phyloP scores from a whole-genome alignment of 2,888 invertebrate species.

The Diloba caeruleocephala region DNA sequence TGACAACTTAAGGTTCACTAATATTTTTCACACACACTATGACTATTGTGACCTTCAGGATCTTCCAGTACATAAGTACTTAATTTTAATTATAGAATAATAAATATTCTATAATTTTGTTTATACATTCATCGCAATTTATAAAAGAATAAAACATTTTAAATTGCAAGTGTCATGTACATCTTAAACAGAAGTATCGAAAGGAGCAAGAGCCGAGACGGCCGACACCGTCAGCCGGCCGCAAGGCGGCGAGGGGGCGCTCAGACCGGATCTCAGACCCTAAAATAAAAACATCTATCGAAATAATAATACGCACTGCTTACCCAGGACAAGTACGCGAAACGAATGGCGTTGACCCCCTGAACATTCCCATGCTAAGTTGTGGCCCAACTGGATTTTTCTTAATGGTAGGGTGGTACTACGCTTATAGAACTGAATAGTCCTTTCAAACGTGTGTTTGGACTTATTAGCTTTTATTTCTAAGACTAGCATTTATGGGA shows the following conservation, averaged over 20 bases:
- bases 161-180: slow-evolving; percentile 12
- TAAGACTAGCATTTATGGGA: slow-evolving; percentile 81
- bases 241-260: slow-evolving; percentile 81
- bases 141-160: slow-evolving; percentile 1
- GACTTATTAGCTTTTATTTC: slow-evolving; percentile 86
- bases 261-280: slow-evolving; percentile 87
- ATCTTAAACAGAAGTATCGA: slow-evolving; percentile 49
- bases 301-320: slow-evolving; percentile 88
- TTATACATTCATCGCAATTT: neutral
- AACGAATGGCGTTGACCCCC: slow-evolving; percentile 88
- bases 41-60: slow-evolving; percentile 11
- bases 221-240: slow-evolving; percentile 69
- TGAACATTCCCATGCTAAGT: slow-evolving; percentile 85
- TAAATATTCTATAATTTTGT: neutral
- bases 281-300: slow-evolving; percentile 88
- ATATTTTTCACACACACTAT: slow-evolving; percentile 10
- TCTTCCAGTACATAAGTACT: too few relatives aligned
- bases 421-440: slow-evolving; percentile 78
- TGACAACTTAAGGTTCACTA: slow-evolving; percentile 15
- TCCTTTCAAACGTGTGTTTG: slow-evolving; percentile 81
- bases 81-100: too few relatives aligned
- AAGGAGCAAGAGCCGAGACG: slow-evolving; percentile 54
- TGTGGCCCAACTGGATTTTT: slow-evolving; percentile 83
- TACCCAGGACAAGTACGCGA: slow-evolving; percentile 86
- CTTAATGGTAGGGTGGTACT: slow-evolving; percentile 82